phyloP scores from a whole-genome alignment of 2,113 vertebrate genomes.

The Campylomormyrus tamandua region DNA sequence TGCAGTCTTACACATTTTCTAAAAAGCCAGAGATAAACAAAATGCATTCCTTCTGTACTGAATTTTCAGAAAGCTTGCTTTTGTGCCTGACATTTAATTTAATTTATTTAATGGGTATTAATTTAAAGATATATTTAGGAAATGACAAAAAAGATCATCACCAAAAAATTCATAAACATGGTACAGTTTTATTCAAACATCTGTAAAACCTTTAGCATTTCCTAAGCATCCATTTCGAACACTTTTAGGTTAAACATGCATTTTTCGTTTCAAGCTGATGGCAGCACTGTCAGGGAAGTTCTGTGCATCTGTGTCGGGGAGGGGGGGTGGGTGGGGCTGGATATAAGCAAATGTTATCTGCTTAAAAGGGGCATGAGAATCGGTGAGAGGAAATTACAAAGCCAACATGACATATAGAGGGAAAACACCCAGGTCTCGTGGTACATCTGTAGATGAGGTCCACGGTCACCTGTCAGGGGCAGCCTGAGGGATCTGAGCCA shows the following conservation, averaged over 20 bases:
- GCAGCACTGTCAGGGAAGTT: background rate
- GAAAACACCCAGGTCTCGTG: background rate
- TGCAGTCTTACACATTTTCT: background rate
- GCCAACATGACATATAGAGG: background rate
- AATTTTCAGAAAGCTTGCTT: background rate
- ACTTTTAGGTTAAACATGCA: background rate
- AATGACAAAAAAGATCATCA: background rate
- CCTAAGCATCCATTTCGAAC: background rate
- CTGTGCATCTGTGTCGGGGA: background rate
- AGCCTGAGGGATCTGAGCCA: background rate
- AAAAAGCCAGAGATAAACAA: background rate
- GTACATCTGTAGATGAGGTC: background rate
- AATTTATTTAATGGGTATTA: background rate
- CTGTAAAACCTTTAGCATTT: background rate
- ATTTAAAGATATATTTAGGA: background rate
- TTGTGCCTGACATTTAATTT: background rate
- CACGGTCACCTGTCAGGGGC: background rate
- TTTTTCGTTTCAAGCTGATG: background rate
- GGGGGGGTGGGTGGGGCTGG: background rate
- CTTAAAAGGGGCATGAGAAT: background rate
- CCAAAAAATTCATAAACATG: background rate
- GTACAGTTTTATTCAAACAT: background rate
- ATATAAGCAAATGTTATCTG: background rate
- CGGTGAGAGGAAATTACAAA: background rate
- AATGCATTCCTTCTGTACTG: background rate